phyloP scores from a whole-genome alignment of 2,797 vertebrate genomes.

The Crossoptilon crossoptilon region DNA sequence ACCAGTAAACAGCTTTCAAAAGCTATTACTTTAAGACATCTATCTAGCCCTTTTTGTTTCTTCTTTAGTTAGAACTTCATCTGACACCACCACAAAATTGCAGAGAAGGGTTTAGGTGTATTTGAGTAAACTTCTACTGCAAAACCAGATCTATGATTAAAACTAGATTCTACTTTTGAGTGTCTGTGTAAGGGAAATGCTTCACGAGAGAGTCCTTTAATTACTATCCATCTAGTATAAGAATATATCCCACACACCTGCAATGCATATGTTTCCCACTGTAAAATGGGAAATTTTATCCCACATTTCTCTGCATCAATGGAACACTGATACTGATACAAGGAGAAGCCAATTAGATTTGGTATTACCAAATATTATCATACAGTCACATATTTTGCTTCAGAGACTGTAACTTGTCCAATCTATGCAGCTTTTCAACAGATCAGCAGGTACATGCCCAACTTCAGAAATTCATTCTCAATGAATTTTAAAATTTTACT shows the following conservation, averaged over 20 bases:
- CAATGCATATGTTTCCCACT: too few relatives aligned
- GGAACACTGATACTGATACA: background rate
- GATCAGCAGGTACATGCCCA: background rate
- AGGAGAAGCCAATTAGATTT: background rate
- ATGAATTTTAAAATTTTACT: background rate
- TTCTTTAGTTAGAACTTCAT: background rate
- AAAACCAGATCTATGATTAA: background rate
- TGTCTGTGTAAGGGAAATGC: background rate
- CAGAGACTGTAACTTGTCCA: background rate
- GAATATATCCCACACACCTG: accelerated
- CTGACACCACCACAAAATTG: background rate
- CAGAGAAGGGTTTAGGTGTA: background rate
- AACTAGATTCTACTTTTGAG: background rate
- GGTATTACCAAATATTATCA: background rate
- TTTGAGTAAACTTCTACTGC: background rate
- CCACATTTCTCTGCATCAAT: background rate
- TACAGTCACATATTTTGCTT: background rate
- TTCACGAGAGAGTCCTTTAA: background rate
- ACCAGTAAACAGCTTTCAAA: background rate
- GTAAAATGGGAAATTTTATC: background rate
- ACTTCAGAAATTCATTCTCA: background rate
- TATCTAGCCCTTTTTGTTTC: background rate
- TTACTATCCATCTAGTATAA: background rate
- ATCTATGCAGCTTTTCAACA: background rate
- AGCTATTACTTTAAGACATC: background rate